Conservation (phyloP, 2,113 vertebrate species). For the Nothoprocta perdicaria region DNA sequence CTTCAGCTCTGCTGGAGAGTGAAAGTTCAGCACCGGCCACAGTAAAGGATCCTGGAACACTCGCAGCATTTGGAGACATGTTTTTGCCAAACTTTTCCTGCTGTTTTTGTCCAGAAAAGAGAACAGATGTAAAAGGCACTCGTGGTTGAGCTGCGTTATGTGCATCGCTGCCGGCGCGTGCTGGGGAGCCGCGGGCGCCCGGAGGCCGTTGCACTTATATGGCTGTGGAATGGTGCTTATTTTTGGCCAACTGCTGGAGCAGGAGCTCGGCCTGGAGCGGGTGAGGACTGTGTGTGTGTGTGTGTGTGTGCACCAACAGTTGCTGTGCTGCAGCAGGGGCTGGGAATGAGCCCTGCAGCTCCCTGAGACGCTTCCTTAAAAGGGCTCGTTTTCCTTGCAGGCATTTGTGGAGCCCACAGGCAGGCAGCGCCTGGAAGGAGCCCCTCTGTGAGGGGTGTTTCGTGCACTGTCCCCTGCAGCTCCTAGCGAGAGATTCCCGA, state of each 20-base stretch:
- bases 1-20: slow-evolving; percentile 84
- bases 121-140: slow-evolving; percentile 93
- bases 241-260: slow-evolving; percentile 85
- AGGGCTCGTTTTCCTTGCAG: slow-evolving; percentile 42
- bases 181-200: neutral
- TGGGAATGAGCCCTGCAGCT: neutral
- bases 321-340: neutral
- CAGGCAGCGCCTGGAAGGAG: no score
- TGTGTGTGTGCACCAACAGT: neutral
- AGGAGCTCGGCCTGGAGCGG: slow-evolving; percentile 58
- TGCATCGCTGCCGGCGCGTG: slow-evolving; percentile 75
- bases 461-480: no score
- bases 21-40: slow-evolving; percentile 87
- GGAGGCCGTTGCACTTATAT: slow-evolving; percentile 89
- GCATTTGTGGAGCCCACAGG: no score
- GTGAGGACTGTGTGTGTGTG: neutral
- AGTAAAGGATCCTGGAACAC: slow-evolving; percentile 88
- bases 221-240: slow-evolving; percentile 85
- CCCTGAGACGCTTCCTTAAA: slow-evolving; percentile 59
- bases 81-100: slow-evolving; percentile 83
- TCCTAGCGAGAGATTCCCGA: no score
- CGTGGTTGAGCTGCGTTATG: slow-evolving; percentile 86
- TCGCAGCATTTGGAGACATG: slow-evolving; percentile 79
- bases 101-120: slow-evolving; percentile 93
- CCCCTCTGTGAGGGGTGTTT: no score